Base-by-base conservation (phyloP, 2,888 invertebrate species). In the Drosophila paranaensis region DNA sequence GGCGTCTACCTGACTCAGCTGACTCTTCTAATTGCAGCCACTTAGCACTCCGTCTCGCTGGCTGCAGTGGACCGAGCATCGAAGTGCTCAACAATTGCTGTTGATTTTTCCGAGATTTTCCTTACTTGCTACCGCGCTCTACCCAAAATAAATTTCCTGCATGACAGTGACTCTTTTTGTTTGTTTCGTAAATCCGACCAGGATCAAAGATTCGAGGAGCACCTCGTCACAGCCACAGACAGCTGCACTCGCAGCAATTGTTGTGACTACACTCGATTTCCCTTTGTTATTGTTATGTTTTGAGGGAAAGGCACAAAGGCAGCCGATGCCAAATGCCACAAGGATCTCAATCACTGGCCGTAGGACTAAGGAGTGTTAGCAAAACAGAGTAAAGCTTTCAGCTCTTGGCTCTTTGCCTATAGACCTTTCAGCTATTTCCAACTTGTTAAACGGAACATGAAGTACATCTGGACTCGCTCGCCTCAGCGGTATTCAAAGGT, bases 11-110 rank as follows among this genome's bases (percentile, higher is more conserved):
- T 83, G 82, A 33, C 30, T 50, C 30, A 13, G 2, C 43, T 53
- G 35, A 39, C 56, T 64, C 79, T 71, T 89, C 89, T 89, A 86
- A 86, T 86, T 86, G 86, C 81, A 89, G 65, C 76, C 88, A 89
- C 89, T 84, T 84, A 84, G 86, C 86, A 89, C 88, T 88, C 78
- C 30, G 58, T n/a, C 30, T 48, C 5, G 11, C 37, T 67, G 14
- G n/a, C 40, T 63, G 39, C 39, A n/a, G 35, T 51, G 37, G 58
- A 37, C 62, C 65, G 33, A 56, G 56, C 55, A 53, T 62, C 64
- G 64, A 55, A 73, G 64, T 60, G 60, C 61, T 27, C 67, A 84
- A 79, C 80, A 81, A 85, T 89, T 85, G 85, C 54, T 77, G 85
- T 85, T 88, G 85, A 82, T 82, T 89, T 73, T 74, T 55, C 69